A percentile compares a stretch with the other conserved stretches of the same genome.
Evolutionary conservation across 2,113 vertebrate species (phyloP).

Genomic region (Strix aluco): DNA sequence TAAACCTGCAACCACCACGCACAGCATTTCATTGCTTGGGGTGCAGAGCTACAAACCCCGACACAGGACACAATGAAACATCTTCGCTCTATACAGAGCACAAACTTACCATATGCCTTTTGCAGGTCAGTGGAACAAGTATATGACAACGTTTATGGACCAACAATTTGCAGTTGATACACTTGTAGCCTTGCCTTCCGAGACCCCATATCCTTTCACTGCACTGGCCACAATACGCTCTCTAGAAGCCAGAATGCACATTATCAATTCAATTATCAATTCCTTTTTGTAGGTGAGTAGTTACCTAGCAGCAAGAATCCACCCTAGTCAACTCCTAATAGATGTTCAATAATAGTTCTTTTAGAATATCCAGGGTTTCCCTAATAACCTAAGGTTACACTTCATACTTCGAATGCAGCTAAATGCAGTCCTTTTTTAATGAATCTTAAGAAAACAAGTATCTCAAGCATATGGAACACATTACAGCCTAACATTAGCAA

Average conservation of each 20-base stretch:
- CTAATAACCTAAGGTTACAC: not conserved
- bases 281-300: not conserved
- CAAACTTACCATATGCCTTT: conserved; percentile 95
- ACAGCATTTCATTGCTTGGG: accelerated
- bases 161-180: conserved; percentile 97
- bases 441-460: not conserved
- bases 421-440: not conserved
- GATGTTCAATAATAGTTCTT: not conserved
- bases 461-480: not conserved
- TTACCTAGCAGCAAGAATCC: not conserved
- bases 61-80: accelerated
- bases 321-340: not conserved
- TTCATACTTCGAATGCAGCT: not conserved
- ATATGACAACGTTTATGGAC: conserved; percentile 99
- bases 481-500: not conserved
- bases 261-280: not conserved
- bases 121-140: conserved; percentile 93
- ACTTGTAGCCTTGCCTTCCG: conserved; percentile 96
- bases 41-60: not conserved
- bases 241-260: conserved; percentile 62
- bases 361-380: not conserved
- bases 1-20: accelerated
- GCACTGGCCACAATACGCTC: conserved; percentile 96
- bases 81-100: accelerated
- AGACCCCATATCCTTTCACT: conserved; percentile 99